A percentile compares a stretch with the other conserved stretches of the same genome.
Conservation (phyloP, 2,797 vertebrate genomes). For the Allochrocebus solatus region DNA sequence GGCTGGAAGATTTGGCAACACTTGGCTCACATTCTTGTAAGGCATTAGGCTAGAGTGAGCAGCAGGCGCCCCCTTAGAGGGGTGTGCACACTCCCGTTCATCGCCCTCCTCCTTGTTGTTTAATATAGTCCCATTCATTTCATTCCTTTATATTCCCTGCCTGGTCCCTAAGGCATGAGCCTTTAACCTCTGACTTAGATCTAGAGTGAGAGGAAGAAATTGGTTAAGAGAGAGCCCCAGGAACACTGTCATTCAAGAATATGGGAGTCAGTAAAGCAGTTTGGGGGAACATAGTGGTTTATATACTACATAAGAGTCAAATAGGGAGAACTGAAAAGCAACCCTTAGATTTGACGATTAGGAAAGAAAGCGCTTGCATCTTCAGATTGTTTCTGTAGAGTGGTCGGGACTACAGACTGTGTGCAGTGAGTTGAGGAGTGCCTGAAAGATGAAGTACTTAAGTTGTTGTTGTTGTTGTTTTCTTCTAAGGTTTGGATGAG, state of each 20-base stretch:
- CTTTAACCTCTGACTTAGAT: background rate
- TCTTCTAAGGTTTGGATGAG: background rate
- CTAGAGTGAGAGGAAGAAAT: background rate
- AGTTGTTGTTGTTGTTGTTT: background rate
- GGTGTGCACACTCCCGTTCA: background rate
- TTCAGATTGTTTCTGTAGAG: background rate
- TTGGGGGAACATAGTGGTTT: background rate
- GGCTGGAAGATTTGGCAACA: background rate
- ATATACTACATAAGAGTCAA: background rate
- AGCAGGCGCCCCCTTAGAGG: background rate
- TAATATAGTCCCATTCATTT: background rate
- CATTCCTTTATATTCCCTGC: background rate
- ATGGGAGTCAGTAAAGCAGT: background rate
- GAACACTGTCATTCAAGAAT: background rate
- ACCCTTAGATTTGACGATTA: background rate
- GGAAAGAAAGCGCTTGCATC: background rate
- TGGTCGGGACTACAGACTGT: background rate
- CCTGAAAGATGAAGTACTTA: background rate
- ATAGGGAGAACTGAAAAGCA: background rate
- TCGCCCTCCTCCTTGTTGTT: background rate
- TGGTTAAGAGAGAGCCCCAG: background rate
- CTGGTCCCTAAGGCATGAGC: background rate
- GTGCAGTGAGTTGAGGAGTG: background rate
- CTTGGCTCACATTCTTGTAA: no score
- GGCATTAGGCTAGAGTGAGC: background rate